A percentile compares a stretch with the other conserved stretches of the same genome.
These are phyloP conservation scores for Etheostoma cragini DNA, from an alignment of 2,113 vertebrate species.

Conservation along the genomic window DNA sequence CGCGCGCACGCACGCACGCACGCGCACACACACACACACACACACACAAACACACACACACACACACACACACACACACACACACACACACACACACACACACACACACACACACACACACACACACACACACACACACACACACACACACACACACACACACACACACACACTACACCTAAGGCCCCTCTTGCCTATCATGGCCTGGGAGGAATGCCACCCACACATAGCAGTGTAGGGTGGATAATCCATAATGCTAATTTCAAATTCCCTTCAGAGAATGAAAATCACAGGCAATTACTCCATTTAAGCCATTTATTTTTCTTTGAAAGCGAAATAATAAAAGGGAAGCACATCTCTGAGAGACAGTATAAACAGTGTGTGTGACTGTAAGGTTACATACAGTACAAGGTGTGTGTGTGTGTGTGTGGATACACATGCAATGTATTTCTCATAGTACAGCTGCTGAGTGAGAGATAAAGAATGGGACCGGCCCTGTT, in stretches of 20 bases:
- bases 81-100: background rate
- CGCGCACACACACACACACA: background rate
- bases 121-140: background rate
- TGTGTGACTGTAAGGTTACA: background rate
- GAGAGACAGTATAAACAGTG: background rate
- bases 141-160: background rate
- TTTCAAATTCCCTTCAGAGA: slow-evolving; percentile 11
- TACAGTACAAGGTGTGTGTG: background rate
- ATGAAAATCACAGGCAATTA: slow-evolving; percentile 9
- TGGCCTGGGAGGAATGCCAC: background rate
- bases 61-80: background rate
- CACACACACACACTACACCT: background rate
- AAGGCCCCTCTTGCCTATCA: background rate
- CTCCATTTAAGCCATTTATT: background rate
- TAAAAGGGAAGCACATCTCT: background rate
- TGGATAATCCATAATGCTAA: slow-evolving; percentile 19
- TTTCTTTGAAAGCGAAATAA: slow-evolving; percentile 2
- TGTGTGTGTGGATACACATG: background rate
- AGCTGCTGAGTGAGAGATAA: slow-evolving; percentile 17
- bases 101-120: background rate
- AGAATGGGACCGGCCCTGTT: background rate
- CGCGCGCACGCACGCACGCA: background rate
- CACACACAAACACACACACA: background rate
- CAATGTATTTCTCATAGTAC: background rate
- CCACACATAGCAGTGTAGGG: slow-evolving; percentile 1